phyloP scores from a whole-genome alignment of 2,888 invertebrate genomes.

The Busseola fusca region DNA sequence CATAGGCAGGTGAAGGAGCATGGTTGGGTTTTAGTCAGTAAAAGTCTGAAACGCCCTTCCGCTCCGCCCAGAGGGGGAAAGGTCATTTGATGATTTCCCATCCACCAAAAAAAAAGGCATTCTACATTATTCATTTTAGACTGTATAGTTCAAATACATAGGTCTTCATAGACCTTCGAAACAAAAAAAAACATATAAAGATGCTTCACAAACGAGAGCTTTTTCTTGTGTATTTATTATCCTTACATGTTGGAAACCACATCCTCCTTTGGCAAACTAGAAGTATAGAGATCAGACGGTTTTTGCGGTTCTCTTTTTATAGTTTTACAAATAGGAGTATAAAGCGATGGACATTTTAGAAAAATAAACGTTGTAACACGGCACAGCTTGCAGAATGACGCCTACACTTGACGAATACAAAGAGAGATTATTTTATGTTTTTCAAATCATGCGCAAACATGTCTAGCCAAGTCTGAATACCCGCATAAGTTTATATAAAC shows the following conservation, averaged over 20 bases:
- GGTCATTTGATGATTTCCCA: too few species aligned
- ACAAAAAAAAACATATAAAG: neutral
- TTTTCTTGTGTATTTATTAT: neutral
- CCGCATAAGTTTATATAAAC: neutral
- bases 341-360: conserved; percentile 23
- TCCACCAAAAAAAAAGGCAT: too few species aligned
- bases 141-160: neutral
- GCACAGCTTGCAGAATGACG: conserved; percentile 24
- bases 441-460: conserved; percentile 28
- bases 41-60: too few species aligned
- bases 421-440: conserved; percentile 46
- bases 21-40: too few species aligned
- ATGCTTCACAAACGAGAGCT: neutral
- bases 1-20: too few species aligned
- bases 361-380: conserved; percentile 38
- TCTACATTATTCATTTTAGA: neutral
- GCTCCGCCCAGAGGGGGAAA: too few species aligned
- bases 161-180: neutral
- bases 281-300: neutral
- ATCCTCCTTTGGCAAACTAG: neutral
- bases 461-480: conserved; percentile 20
- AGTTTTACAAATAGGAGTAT: conserved; percentile 34
- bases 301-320: conserved; percentile 6
- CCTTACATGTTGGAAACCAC: neutral
- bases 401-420: conserved; percentile 49